Conservation (phyloP, 2,888 invertebrate genomes). For the Leptinotarsa peninsularis region DNA sequence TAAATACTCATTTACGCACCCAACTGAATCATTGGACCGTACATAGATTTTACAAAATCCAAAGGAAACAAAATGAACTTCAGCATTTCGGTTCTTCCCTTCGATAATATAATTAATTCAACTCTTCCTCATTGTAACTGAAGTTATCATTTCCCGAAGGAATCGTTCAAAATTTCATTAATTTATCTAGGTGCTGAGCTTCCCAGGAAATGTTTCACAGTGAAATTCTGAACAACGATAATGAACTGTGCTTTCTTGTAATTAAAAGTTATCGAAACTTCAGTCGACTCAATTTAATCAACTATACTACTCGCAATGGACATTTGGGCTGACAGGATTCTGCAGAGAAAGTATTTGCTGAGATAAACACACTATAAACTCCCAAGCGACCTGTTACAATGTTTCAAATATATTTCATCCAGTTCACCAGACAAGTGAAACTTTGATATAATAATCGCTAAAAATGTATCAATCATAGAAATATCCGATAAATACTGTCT, state of each 20-base stretch:
- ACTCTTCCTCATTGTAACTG: not conserved
- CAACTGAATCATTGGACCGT: not conserved
- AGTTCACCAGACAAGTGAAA: too few species aligned
- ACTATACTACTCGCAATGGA: constrained; percentile 42
- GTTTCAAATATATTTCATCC: too few species aligned
- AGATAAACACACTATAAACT: not conserved
- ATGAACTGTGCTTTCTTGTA: constrained; percentile 38
- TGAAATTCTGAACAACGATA: constrained; percentile 19
- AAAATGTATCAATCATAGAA: too few species aligned
- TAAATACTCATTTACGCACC: not conserved
- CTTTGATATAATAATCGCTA: too few species aligned
- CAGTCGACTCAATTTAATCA: constrained; percentile 43
- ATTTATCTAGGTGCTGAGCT: constrained; percentile 21
- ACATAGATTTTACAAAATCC: not conserved
- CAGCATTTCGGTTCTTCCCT: not conserved
- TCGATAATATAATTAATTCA: constrained; percentile 7
- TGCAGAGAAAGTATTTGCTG: not conserved
- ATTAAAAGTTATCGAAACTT: constrained; percentile 47
- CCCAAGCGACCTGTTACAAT: not conserved
- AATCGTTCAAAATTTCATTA: constrained; percentile 18
- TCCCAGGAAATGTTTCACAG: constrained; percentile 17
- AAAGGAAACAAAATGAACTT: not conserved
- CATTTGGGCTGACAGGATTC: not conserved
- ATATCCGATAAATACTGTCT: too few species aligned
- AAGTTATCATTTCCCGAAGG: constrained; percentile 17